A percentile compares a stretch with the other conserved stretches of the same genome.
phyloP scores from a whole-genome alignment of 2,113 vertebrate genomes.

The Stomatorhinus ivindoensis region DNA sequence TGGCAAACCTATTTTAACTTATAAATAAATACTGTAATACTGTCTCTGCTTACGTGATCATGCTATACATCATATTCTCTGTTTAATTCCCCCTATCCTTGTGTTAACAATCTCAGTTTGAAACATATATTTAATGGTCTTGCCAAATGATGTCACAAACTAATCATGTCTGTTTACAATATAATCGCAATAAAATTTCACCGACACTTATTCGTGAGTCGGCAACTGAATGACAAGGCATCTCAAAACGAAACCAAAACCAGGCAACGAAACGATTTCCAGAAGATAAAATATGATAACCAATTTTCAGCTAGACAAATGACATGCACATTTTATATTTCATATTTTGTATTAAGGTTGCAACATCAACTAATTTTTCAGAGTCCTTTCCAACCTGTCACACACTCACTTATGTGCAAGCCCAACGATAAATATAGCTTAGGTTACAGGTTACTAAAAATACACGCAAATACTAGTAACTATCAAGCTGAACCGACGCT shows the following conservation, averaged over 20 bases:
- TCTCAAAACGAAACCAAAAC: not conserved
- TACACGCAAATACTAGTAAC: conserved; percentile 18
- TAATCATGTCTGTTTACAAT: not conserved
- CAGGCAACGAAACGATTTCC: not conserved
- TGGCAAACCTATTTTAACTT: conserved; percentile 1
- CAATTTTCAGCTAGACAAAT: not conserved
- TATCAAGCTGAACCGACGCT: not conserved
- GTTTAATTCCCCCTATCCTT: not conserved
- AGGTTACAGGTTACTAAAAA: conserved; percentile 31
- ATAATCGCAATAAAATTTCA: not conserved
- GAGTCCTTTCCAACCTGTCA: conserved; percentile 12
- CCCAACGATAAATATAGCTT: conserved; percentile 27
- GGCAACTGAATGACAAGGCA: not conserved
- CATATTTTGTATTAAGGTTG: not conserved
- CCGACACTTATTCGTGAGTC: not conserved
- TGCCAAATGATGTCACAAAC: not conserved
- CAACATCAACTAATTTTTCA: not conserved
- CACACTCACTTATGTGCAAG: conserved; percentile 15
- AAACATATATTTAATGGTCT: not conserved
- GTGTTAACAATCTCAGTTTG: not conserved
- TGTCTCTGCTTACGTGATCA: not conserved
- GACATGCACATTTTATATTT: not conserved
- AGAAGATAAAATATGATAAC: not conserved
- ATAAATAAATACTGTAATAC: conserved; percentile 23
- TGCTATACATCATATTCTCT: not conserved